Base-by-base conservation (phyloP, 2,797 vertebrate species). In the Sebastes vulpes region DNA sequence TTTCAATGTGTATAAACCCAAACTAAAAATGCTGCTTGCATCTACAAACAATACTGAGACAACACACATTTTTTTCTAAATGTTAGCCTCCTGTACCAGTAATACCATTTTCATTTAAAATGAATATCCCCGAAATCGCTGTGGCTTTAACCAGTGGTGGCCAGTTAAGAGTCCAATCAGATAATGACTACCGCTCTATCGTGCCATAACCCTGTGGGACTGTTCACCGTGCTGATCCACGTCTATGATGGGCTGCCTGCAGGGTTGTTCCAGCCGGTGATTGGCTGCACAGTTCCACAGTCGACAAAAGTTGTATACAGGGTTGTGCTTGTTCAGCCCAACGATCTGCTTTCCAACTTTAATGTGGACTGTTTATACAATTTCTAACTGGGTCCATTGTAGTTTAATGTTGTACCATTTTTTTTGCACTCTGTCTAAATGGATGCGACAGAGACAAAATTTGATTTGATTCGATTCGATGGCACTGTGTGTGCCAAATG, bases 231-330 rank as follows among this genome's bases (percentile, higher is more conserved):
- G 63, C 82, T 76, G 74, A 79, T 72, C 54, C 71, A 54, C 46
- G 66, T 83, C 69, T 61, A 72, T 67, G 67, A 66, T 20, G 5
- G 56, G 67, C 65, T 56, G 78, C 76, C 83, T 86, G 67, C 79
- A 71, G 79, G 82, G 71, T 69, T 84, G 54, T 84, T 86, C 74
- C 82, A 82, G 64, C 14, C 38, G 69, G 66, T 73, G 60, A 82
- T 35, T 69, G 61, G 79, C 64, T 76, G 68, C 59, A 72, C 52
- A 68, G 26, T 75, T 66, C 11, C 48, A 65, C 50, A 79, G 54
- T 72, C 31, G 1, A 66, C 42, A 74, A 76, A 65, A 65, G 32
- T 75, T 46, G 12, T 50, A 53, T 74, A 48, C 57, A 76, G 4
- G n/a, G 11, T 48, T 64, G n/a, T 58, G 31, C 65, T 72, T 69